Evolutionary conservation across 1,140 invertebrate species (phyloP), one percentile per base, ranked within the genome.

Genomic region (Lasioglossum albipes): DNA sequence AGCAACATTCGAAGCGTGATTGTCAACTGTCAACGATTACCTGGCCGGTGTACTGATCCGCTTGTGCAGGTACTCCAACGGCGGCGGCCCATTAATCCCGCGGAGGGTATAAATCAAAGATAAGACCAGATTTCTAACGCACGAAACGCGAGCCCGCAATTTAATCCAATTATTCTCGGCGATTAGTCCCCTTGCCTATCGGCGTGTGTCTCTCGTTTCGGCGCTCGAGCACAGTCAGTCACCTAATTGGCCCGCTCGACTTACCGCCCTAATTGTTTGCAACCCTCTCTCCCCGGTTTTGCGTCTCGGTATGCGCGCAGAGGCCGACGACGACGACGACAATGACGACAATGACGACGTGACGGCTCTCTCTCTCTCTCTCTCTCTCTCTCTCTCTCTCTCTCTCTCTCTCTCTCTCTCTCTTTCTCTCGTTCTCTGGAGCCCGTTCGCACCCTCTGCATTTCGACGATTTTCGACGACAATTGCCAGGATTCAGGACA

Each of bases 141-240:
- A 52, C 59, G 74, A 70, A 78, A 86, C 68, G 78, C 67, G 69
- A 83, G 54, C 49, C 54, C 22, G 22, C 81, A 83, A 79, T 84
- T 81, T 86, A 87, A 87, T 86, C 85, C 74, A 80, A 86, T 87
- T 86, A 87, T 87, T 81, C 85, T 67, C 71, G 42, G 64, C 82
- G 78, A 87, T 87, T 87, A 86, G 79, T 78, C 79, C 78, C 52
- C 74, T 84, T 73, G 84, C 84, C 81, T 84, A 75, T 84, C 77
- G 85, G 31, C 7, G 65, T 52, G 65, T 52, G 74, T 61, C 78
- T 61, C 72, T 65, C 80, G 65, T 77, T 77, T 71, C 78, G 42
- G 31, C 62, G 52, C 65, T 72, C 73, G 61, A 73, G 72, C 72
- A 61, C 70, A 83, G 76, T 76, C 81, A 74, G 68, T 87, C 74